These are phyloP conservation scores for Columba guinea DNA, from an alignment of 2,797 vertebrate genomes.

Conservation along the genomic window DNA sequence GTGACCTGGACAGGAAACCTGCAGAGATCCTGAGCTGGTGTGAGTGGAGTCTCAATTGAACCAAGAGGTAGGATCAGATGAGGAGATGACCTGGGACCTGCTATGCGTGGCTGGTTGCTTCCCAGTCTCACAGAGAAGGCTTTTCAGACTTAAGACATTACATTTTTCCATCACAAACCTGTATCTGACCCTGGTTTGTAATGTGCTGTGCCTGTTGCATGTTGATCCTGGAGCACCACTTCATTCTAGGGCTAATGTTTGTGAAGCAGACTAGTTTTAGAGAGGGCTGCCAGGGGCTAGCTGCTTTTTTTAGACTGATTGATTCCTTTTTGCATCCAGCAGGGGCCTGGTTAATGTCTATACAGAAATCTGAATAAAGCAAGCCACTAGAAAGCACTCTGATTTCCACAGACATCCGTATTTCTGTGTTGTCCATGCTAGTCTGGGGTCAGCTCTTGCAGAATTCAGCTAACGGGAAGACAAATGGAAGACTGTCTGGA, in stretches of 20 bases:
- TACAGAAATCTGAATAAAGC: conserved; percentile 20
- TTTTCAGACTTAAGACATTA: neutral
- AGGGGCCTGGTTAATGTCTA: conserved; percentile 33
- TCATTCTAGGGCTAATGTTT: conserved; percentile 26
- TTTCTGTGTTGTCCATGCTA: neutral
- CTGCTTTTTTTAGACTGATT: conserved; percentile 34
- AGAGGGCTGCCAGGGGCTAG: conserved; percentile 42
- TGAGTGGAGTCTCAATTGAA: neutral
- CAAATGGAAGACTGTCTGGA: neutral
- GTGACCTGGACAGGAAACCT: neutral
- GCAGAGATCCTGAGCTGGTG: neutral
- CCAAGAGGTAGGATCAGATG: neutral
- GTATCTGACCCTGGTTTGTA: conserved; percentile 2
- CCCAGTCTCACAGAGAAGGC: neutral
- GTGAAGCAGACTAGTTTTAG: conserved; percentile 32
- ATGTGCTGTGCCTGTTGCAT: neutral
- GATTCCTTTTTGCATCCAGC: conserved; percentile 26
- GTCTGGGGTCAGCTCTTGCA: neutral
- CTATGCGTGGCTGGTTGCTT: neutral
- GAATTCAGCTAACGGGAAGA: neutral
- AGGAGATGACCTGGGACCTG: neutral
- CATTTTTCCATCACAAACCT: neutral
- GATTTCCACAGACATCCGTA: neutral
- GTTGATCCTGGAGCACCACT: conserved; percentile 30
- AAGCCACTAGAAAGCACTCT: neutral